Evolutionary conservation across 2,113 vertebrate species (phyloP), one percentile per base, ranked within the genome.

Genomic region (Spea bombifrons): DNA sequence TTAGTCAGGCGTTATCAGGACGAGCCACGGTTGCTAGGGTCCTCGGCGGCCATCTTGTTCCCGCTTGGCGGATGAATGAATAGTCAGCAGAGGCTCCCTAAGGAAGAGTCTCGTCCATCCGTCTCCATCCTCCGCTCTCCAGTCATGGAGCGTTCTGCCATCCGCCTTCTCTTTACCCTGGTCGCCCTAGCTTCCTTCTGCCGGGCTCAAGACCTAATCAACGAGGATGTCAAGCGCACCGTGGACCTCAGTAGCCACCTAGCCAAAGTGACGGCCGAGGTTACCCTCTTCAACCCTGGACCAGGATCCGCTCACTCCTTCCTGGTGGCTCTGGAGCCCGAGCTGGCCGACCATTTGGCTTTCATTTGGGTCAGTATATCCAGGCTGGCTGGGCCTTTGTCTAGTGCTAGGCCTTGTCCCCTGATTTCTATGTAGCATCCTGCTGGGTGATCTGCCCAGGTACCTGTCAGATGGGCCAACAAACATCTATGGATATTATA

Each of bases 211-310:
- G 88, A 89, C 8, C 84, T 92, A 68, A 84, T 96, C 30, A 96
- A 96, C 80, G 96, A 98, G 66, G 97, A 99, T 1, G 96, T 94
- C 81, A 94, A 92, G 86, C 94, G 97, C 78, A 94, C 93, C 0
- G 89, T 99, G 85, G 97, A 98, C 73, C 88, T 99, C 78, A 90
- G 95, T 87, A 94, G 95, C 17, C 97, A 98, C 85, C 87, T 98
- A 73, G 97, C 97, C 52, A 98, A 98, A 82, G 93, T 96, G 76
- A 96, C 94, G 52, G 86, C 92, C 9, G 96, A 97, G 82, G 88
- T 98, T 45, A 91, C 88, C 48, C 83, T 98, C 69, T 88, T 87
- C 48, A 95, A 98, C 76, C 82, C 91, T 15, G 89, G 93, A 3
- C 53, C 83, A 2, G 86, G 90, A 0, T 81, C 91, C 0, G 93